Evolutionary conservation across 1,140 invertebrate species (phyloP).

Genomic region (Brachionus angularis): DNA sequence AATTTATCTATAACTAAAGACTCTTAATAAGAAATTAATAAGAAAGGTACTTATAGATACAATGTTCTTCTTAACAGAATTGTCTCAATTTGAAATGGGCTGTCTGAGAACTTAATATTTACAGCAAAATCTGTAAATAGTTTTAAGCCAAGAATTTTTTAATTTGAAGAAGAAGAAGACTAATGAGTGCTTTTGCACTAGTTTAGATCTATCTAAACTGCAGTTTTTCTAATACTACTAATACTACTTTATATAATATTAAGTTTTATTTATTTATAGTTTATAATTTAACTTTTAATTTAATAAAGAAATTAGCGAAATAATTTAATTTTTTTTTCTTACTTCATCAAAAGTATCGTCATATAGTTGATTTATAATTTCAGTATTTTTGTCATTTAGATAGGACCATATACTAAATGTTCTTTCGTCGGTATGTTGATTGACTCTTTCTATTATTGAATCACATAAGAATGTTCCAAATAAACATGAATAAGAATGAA

Average conservation of each 20-base stretch:
- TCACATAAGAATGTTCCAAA: conserved; percentile 86
- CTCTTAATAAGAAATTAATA: no score
- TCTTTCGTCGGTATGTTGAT: neutral
- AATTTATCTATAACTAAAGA: no score
- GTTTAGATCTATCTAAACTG: no score
- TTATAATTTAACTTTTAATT: neutral
- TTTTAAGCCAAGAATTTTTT: no score
- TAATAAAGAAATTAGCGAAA: neutral
- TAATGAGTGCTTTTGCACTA: no score
- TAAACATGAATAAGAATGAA: conserved; percentile 88
- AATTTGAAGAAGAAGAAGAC: no score
- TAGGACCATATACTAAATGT: conserved; percentile 35
- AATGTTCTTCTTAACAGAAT: no score
- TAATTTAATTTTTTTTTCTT: neutral
- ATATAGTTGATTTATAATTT: conserved; percentile 10
- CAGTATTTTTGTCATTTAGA: conserved; percentile 16
- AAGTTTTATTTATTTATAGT: neutral
- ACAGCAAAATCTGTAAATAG: no score
- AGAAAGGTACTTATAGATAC: no score
- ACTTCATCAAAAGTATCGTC: conserved; percentile 12
- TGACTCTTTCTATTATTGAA: neutral
- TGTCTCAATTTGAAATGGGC: no score
- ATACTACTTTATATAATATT: neutral
- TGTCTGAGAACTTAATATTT: no score
- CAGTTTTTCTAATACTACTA: no score